phyloP scores from a whole-genome alignment of 1,140 invertebrate genomes.

The Pectinophora gossypiella region DNA sequence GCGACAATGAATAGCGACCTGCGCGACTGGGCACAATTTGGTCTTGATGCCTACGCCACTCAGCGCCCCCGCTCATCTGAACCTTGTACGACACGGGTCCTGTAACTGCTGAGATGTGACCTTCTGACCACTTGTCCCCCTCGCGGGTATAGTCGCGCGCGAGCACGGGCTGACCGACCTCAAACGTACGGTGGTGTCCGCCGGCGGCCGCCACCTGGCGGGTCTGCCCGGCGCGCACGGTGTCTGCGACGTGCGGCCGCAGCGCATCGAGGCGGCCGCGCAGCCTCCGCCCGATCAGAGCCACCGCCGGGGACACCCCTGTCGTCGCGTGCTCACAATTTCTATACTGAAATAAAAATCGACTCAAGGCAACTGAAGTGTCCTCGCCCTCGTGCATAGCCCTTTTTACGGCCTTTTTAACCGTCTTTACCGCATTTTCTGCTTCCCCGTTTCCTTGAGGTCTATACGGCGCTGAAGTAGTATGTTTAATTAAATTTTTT shows the following conservation, averaged over 20 bases:
- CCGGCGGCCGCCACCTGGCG: background rate
- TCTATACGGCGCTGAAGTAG: conserved; percentile 25
- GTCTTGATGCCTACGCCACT: background rate
- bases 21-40: background rate
- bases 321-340: conserved; percentile 17
- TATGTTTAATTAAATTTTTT: conserved; percentile 22
- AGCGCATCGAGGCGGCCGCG: background rate
- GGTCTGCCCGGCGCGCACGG: background rate
- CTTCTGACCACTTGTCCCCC: background rate
- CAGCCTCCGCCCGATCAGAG: background rate
- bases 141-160: background rate
- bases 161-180: background rate
- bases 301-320: conserved; percentile 12
- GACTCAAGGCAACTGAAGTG: conserved; percentile 7
- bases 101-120: background rate
- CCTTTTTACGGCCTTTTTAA: conserved; percentile 11
- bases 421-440: conserved; percentile 38
- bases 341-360: conserved; percentile 22
- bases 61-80: background rate
- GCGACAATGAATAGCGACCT: background rate
- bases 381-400: conserved; percentile 7
- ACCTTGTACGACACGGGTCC: conserved; percentile 1
- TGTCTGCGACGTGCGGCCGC: conserved; percentile 1
- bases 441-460: conserved; percentile 31
- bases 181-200: background rate